Evolutionary conservation across 2,797 vertebrate genomes (phyloP).

Genomic region (Valencia hispanica): DNA sequence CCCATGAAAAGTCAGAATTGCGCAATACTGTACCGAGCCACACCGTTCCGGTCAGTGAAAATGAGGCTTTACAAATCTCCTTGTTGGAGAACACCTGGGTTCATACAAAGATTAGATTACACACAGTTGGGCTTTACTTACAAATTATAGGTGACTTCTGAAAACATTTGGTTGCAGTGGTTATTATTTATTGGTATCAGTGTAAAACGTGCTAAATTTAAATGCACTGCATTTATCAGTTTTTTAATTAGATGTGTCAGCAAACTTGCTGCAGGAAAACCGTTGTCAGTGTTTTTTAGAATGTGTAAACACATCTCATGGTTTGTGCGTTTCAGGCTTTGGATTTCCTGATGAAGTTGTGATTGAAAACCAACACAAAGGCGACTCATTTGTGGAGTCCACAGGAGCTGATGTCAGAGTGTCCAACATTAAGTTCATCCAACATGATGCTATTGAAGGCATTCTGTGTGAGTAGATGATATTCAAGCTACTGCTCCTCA

Average conservation of each 20-base stretch:
- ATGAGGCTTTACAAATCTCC: too few species aligned
- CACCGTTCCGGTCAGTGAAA: too few species aligned
- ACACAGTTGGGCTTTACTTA: background rate
- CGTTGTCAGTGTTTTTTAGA: background rate
- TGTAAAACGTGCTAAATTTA: background rate
- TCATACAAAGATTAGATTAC: too few species aligned
- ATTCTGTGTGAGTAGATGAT: constrained; percentile 89
- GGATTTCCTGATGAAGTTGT: constrained; percentile 93
- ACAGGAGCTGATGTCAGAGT: constrained; percentile 84
- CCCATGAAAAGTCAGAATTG: too few species aligned
- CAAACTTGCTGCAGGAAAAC: background rate
- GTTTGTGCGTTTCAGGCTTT: constrained; percentile 80
- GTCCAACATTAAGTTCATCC: constrained; percentile 91
- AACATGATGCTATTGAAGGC: constrained; percentile 91
- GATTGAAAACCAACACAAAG: constrained; percentile 90
- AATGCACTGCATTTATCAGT: background rate
- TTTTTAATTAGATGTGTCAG: background rate
- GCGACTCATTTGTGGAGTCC: constrained; percentile 91
- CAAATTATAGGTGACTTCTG: background rate
- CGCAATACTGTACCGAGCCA: too few species aligned
- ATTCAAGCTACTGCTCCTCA: background rate
- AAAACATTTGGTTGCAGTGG: background rate
- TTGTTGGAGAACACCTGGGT: too few species aligned
- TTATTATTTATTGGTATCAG: background rate
- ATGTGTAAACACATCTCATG: background rate